A percentile compares a stretch with the other conserved stretches of the same genome.
phyloP scores from a whole-genome alignment of 2,797 vertebrate genomes.

The Lutjanus argentimaculatus region DNA sequence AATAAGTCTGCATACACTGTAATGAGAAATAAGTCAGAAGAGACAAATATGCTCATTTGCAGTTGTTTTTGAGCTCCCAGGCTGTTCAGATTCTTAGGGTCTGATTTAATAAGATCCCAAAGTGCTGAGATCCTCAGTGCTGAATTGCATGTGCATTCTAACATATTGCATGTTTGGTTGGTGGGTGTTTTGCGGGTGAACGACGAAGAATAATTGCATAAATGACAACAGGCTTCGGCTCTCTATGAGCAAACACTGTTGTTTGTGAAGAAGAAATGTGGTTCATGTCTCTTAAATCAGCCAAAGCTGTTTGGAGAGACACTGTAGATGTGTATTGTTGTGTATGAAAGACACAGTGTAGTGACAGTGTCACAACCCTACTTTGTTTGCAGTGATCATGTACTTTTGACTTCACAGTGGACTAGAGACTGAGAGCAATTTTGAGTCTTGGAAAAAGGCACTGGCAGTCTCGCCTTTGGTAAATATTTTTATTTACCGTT shows the following conservation, averaged over 20 bases:
- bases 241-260: slow-evolving; percentile 24
- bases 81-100: slow-evolving; percentile 13
- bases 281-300: slow-evolving; percentile 60
- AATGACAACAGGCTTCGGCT: too few relatives aligned
- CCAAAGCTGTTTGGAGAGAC: slow-evolving; percentile 48
- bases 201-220: too few relatives aligned
- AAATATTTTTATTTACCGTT: slow-evolving; percentile 60
- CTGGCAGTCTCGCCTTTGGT: slow-evolving; percentile 45
- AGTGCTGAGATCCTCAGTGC: too few relatives aligned
- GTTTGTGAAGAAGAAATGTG: slow-evolving; percentile 31
- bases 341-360: slow-evolving; percentile 10
- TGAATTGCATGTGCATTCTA: too few relatives aligned
- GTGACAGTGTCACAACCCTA: background rate
- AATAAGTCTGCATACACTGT: background rate
- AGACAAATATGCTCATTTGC: slow-evolving; percentile 2
- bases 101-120: too few relatives aligned
- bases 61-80: slow-evolving; percentile 16
- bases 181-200: too few relatives aligned
- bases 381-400: slow-evolving; percentile 17
- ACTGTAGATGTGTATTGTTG: slow-evolving; percentile 39
- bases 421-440: slow-evolving; percentile 46
- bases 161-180: too few relatives aligned
- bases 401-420: slow-evolving; percentile 27
- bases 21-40: slow-evolving; percentile 17
- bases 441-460: slow-evolving; percentile 24